phyloP scores from a whole-genome alignment of 2,113 vertebrate species.

The Dasypus novemcinctus region DNA sequence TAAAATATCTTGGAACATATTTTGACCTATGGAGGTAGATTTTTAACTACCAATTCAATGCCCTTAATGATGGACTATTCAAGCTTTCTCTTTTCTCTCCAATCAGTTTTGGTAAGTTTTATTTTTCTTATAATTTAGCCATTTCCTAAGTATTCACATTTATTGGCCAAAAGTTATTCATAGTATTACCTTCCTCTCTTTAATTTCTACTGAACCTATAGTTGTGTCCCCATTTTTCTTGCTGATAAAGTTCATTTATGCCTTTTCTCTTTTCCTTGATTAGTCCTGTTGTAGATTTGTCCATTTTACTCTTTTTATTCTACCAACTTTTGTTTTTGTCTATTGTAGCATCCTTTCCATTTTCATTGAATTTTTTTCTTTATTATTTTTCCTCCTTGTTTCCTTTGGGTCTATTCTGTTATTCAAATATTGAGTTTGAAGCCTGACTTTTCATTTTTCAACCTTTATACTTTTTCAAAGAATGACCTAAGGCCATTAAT shows the following conservation, averaged over 20 bases:
- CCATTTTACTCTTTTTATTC: not conserved
- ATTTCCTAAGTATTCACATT: not conserved
- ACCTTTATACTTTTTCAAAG: not conserved
- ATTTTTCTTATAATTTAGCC: not conserved
- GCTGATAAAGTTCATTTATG: not conserved
- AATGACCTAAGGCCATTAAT: not conserved
- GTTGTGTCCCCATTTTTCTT: not conserved
- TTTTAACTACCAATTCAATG: not conserved
- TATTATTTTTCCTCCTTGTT: not conserved
- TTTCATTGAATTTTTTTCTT: constrained; percentile 20
- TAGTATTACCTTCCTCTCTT: not conserved
- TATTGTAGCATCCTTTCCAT: not conserved
- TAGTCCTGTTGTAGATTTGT: not conserved
- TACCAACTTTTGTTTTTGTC: not conserved
- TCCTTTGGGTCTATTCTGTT: not conserved
- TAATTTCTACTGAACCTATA: not conserved
- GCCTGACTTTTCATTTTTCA: not conserved
- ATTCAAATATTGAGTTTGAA: not conserved
- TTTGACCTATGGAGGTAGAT: constrained; percentile 5
- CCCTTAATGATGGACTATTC: not conserved
- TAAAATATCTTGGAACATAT: not conserved
- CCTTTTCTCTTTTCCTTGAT: not conserved
- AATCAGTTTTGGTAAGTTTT: not conserved
- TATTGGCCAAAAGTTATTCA: not conserved
- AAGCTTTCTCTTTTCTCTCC: not conserved